Base-by-base conservation (phyloP, 2,888 invertebrate genomes). In the Philaethria dido region DNA sequence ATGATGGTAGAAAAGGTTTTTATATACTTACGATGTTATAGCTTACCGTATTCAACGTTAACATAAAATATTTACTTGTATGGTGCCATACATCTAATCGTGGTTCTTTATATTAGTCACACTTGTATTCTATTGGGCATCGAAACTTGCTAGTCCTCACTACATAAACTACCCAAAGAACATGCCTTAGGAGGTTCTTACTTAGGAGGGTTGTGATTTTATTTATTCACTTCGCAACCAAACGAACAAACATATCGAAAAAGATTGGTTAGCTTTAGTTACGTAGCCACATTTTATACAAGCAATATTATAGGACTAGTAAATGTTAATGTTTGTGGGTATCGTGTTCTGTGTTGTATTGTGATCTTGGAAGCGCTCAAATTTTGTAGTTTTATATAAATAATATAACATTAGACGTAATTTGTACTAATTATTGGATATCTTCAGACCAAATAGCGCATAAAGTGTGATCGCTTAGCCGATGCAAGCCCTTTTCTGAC, bases 201-300 rank as follows among this genome's bases (percentile, higher is more conserved):
- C 52, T 71, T 79, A 77, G 83, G 75, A 76, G 79, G 86, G 87
- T 88, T 89, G 87, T 89, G 88, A 87, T 79, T 48, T 80, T 73
- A 75, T 80, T 82, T 80, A 77, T 70, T 76, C 72, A 74, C 71
- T 75, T 74, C 69, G 74, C 76, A 75, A 72, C 72, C 75, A 76
- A 77, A 74, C 72, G 74, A 80, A 83, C 81, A 77, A 77, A 87
- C 87, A 88, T 89, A 89, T 89, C 88, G 80, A 77, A 71, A 78
- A 78, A 74, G 78, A 79, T 83, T 80, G 80, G 79, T 78, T 86
- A 84, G 80, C 77, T 78, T 74, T 84, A 85, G 81, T 68, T 67
- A 62, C 57, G 54, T 76, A 74, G 74, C 66, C 64, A 65, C 48
- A 62, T 69, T 66, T 68, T 72, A 16, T 69, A 73, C 70, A 50